phyloP scores from a whole-genome alignment of 2,113 vertebrate species.

The Hylia prasina region DNA sequence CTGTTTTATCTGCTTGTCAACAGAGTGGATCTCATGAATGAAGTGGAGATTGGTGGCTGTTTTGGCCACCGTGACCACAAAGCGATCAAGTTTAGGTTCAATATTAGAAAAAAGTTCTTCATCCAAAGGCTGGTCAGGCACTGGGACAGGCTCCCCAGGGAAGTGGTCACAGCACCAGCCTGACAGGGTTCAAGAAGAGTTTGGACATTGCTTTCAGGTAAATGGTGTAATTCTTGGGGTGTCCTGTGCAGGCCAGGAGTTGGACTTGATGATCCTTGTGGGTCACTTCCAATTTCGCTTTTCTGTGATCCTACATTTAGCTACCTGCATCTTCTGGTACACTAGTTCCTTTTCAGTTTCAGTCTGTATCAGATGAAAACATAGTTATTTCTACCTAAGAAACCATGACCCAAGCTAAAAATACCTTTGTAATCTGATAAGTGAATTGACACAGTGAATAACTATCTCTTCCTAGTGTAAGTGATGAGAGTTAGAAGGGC shows the following conservation, averaged over 20 bases:
- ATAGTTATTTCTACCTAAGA: background rate
- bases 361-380: background rate
- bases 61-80: background rate
- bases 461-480: background rate
- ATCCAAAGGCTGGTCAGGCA: background rate
- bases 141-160: background rate
- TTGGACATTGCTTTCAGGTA: background rate
- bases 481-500: background rate
- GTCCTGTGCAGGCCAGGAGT: background rate
- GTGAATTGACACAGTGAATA: background rate
- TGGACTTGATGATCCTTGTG: background rate
- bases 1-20: background rate
- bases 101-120: background rate
- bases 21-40: background rate
- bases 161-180: background rate
- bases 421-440: background rate
- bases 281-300: background rate
- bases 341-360: background rate
- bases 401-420: background rate
- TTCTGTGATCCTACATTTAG: background rate
- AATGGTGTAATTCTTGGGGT: background rate
- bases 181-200: background rate
- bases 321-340: background rate
- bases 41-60: background rate
- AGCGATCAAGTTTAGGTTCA: accelerated